A percentile compares a stretch with the other conserved stretches of the same genome.
These are phyloP conservation scores for Nannospalax galili DNA, from an alignment of 2,113 vertebrate genomes.

Conservation along the genomic window DNA sequence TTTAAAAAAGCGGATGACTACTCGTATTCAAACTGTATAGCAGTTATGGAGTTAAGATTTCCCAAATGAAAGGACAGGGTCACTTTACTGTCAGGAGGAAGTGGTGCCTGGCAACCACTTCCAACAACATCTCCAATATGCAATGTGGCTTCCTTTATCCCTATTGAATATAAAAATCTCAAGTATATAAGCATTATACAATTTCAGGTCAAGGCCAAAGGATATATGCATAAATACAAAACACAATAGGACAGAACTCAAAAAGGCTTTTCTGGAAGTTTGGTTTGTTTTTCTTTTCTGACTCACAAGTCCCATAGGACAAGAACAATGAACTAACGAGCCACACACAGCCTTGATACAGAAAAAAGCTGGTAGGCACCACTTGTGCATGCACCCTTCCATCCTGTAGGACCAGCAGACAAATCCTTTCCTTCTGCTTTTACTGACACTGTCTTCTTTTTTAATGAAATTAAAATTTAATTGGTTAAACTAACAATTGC, in stretches of 20 bases:
- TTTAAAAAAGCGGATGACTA: neutral
- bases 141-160: no score
- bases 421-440: neutral
- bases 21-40: neutral
- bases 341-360: neutral
- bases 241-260: neutral
- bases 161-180: neutral
- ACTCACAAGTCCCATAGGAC: neutral
- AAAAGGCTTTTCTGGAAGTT: neutral
- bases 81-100: neutral
- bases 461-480: neutral
- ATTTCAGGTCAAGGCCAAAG: neutral
- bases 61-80: neutral
- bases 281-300: neutral
- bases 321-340: neutral
- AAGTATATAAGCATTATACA: neutral
- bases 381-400: neutral
- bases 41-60: neutral
- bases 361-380: neutral
- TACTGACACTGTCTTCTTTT: neutral
- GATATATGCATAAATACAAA: neutral
- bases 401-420: slow-evolving; percentile 27
- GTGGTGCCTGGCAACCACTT: neutral
- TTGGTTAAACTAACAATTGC: neutral
- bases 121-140: neutral